Percentiles rank a stretch among this genome's conserved stretches.
phyloP scores from a whole-genome alignment of 2,797 vertebrate genomes.

The Parambassis ranga region DNA sequence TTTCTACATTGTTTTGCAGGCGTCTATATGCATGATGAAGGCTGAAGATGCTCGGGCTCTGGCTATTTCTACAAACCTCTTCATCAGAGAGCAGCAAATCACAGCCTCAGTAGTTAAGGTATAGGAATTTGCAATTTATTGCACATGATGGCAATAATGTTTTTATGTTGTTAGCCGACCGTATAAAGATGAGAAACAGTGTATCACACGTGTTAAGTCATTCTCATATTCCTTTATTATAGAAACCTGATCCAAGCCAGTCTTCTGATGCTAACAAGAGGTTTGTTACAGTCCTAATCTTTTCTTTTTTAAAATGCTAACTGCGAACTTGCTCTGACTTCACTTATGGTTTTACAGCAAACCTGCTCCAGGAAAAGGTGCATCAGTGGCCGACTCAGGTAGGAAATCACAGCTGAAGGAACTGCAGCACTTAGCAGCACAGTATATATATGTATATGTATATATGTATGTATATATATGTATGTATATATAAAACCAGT shows the following conservation, averaged over 20 bases:
- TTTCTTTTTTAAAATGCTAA: not conserved
- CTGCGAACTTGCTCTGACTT: not conserved
- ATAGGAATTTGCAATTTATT: too few relatives aligned
- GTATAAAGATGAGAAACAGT: too few relatives aligned
- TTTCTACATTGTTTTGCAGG: slow-evolving; percentile 49
- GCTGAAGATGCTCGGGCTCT: slow-evolving; percentile 57
- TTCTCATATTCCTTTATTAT: not conserved
- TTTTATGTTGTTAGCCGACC: too few relatives aligned
- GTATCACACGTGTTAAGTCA: too few relatives aligned
- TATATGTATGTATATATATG: too few relatives aligned
- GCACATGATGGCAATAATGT: too few relatives aligned
- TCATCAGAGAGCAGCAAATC: slow-evolving; percentile 62
- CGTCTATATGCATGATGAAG: slow-evolving; percentile 70
- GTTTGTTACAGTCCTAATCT: slow-evolving; percentile 23
- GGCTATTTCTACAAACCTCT: slow-evolving; percentile 46
- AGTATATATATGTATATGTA: too few relatives aligned
- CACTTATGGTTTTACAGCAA: slow-evolving; percentile 29
- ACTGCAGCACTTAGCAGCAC: too few relatives aligned
- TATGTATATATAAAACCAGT: too few relatives aligned
- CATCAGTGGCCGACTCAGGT: slow-evolving; percentile 25
- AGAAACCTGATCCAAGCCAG: slow-evolving; percentile 31
- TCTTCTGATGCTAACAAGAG: slow-evolving; percentile 24
- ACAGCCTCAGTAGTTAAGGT: slow-evolving; percentile 60
- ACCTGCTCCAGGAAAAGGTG: not conserved
- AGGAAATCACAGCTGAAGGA: not conserved